Conservation (phyloP, 2,113 vertebrate genomes). For the Xenotilapia flavipinnis region DNA sequence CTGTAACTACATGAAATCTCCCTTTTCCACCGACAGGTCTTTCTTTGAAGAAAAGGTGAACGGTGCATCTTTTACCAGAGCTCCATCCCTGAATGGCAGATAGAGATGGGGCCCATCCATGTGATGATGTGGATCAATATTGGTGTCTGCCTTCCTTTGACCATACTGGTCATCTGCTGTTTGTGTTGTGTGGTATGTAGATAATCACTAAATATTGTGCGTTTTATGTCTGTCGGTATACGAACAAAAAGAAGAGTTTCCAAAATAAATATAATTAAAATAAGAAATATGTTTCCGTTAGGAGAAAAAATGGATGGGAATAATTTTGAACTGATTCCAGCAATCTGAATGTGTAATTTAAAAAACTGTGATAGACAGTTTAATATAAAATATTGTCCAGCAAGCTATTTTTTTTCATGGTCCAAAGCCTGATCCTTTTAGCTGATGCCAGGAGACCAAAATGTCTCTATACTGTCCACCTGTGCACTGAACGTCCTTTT, state of each 20-base stretch:
- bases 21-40: not conserved
- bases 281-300: rapidly evolving
- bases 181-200: not conserved
- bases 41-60: not conserved
- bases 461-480: not conserved
- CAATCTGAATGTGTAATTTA: not conserved
- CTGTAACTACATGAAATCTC: not conserved
- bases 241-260: not conserved
- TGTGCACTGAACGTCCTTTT: not conserved
- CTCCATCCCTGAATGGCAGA: not conserved
- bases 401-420: not conserved
- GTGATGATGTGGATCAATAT: not conserved
- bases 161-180: not conserved
- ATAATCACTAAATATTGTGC: not conserved
- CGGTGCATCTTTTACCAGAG: not conserved
- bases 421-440: not conserved
- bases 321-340: not conserved
- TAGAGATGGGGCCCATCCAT: not conserved
- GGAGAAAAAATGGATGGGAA: not conserved
- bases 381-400: not conserved
- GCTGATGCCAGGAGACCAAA: not conserved
- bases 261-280: not conserved
- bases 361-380: not conserved
- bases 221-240: not conserved
- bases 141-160: not conserved